Conservation (phyloP, 2,113 vertebrate genomes). For the Machaerirhynchus nigripectus region DNA sequence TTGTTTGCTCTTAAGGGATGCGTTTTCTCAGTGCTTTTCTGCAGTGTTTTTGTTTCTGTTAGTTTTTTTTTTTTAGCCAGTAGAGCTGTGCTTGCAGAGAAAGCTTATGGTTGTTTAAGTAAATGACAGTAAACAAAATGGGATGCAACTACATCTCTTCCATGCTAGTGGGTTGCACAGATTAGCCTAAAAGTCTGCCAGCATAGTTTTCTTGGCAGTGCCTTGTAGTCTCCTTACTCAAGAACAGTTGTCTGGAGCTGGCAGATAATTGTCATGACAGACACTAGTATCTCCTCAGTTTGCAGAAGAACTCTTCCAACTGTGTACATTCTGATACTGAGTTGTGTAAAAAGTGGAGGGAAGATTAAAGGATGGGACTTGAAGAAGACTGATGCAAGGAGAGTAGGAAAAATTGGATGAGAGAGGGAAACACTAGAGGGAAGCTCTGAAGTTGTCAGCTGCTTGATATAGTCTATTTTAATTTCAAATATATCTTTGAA, state of each 20-base stretch:
- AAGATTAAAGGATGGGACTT: not conserved
- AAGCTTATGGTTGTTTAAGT: not conserved
- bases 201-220: not conserved
- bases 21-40: not conserved
- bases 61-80: not conserved
- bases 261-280: not conserved
- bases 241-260: slow-evolving; percentile 15
- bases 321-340: not conserved
- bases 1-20: not conserved
- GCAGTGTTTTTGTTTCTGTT: not conserved
- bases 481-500: not conserved
- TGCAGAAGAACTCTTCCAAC: not conserved
- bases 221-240: not conserved
- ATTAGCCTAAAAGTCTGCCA: not conserved
- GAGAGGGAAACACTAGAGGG: not conserved
- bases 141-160: not conserved
- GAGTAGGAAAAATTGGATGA: not conserved
- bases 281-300: not conserved
- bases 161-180: not conserved
- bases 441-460: not conserved
- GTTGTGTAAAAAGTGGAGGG: not conserved
- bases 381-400: not conserved
- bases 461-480: not conserved
- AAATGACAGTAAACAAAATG: not conserved
- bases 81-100: not conserved